Percentiles rank a stretch among this genome's conserved stretches.
These are phyloP conservation scores for Clytia hemisphaerica DNA, from an alignment of 30 jellyfish, hydroid and myxozoan species.

Conservation along the genomic window DNA sequence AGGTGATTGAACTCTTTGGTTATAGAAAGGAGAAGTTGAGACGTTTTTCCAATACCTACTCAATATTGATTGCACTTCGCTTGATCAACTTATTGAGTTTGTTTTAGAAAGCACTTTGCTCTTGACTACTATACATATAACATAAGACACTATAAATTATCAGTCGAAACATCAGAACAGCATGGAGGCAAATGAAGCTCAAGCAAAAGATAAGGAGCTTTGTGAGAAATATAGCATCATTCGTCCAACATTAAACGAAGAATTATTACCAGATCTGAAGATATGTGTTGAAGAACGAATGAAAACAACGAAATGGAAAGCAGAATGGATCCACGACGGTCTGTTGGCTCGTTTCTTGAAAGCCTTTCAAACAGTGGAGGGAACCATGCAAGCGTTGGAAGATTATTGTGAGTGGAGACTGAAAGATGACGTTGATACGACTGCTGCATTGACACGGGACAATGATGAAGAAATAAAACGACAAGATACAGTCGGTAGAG, in stretches of 20 bases:
- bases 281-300: slow-evolving; percentile 9
- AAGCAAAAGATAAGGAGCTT: slow-evolving; percentile 1
- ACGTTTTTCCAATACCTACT: too few relatives aligned
- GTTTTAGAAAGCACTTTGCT: too few relatives aligned
- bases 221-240: slow-evolving; percentile 43
- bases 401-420: slow-evolving; percentile 61
- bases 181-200: too few relatives aligned
- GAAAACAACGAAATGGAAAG: neutral
- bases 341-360: slow-evolving; percentile 36
- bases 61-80: too few relatives aligned
- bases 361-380: slow-evolving; percentile 47
- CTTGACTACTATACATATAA: too few relatives aligned
- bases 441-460: slow-evolving; percentile 3
- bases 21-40: too few relatives aligned
- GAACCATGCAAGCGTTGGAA: slow-evolving; percentile 34
- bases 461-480: slow-evolving; percentile 37
- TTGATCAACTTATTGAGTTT: too few relatives aligned
- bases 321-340: slow-evolving; percentile 5
- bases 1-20: too few relatives aligned
- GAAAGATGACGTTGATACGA: slow-evolving; percentile 42
- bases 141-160: too few relatives aligned
- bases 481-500: slow-evolving; percentile 56
- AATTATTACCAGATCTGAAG: slow-evolving; percentile 26
- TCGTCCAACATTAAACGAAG: slow-evolving; percentile 41
- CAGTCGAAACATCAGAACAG: too few relatives aligned